Conservation (phyloP, 1,140 invertebrate genomes). For the Nilaparvata lugens region DNA sequence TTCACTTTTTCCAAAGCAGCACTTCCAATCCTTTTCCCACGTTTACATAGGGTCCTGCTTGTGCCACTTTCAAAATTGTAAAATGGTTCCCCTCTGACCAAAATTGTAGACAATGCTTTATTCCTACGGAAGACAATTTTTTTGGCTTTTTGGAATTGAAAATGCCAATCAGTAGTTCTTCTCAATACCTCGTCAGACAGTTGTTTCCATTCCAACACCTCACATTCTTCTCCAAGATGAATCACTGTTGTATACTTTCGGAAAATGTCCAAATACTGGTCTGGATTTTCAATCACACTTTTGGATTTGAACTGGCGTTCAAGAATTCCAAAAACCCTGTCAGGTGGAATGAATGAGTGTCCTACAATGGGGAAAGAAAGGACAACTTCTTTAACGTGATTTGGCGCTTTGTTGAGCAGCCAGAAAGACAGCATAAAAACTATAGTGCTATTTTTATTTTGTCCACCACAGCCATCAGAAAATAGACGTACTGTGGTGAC, state of each 20-base stretch:
- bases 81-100: conserved; percentile 3
- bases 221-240: conserved; percentile 5
- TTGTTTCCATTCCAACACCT: conserved; percentile 13
- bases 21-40: too few species aligned
- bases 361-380: conserved; percentile 26
- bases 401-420: conserved; percentile 21
- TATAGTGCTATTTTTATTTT: conserved; percentile 17
- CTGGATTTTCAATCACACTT: conserved; percentile 17
- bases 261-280: conserved; percentile 6
- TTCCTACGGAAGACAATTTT: conserved; percentile 4
- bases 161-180: conserved; percentile 6
- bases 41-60: not conserved
- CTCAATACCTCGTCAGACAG: not conserved
- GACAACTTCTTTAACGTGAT: conserved; percentile 22
- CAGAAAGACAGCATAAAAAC: conserved; percentile 23
- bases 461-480: conserved; percentile 12
- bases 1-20: not conserved
- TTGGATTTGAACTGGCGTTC: conserved; percentile 23
- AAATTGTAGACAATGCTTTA: not conserved
- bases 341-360: conserved; percentile 27
- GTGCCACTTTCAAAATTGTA: not conserved
- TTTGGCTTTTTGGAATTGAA: conserved; percentile 2
- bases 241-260: not conserved
- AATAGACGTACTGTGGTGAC: conserved; percentile 14
- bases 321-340: conserved; percentile 26